Evolutionary conservation across 2,888 invertebrate species (phyloP).

Genomic region (Glyphotaelius pellucidus): DNA sequence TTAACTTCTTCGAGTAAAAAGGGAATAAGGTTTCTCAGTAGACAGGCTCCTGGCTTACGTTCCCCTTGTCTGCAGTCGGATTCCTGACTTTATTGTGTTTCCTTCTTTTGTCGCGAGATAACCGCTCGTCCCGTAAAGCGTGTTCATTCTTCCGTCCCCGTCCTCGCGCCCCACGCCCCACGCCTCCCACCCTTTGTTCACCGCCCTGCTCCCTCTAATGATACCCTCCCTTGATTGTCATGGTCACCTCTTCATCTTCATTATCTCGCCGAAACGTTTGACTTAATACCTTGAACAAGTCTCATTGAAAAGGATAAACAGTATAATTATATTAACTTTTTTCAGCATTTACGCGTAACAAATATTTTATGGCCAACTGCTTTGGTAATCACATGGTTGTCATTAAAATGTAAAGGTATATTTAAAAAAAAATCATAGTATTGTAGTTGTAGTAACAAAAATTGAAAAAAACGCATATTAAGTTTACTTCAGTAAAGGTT

Average conservation of each 20-base stretch:
- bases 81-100: slow-evolving; percentile 62
- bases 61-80: slow-evolving; percentile 56
- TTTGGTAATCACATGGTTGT: not conserved
- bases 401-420: not conserved
- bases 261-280: not conserved
- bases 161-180: not conserved
- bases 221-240: slow-evolving; percentile 2
- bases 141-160: not conserved
- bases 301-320: not conserved
- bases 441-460: too few species aligned
- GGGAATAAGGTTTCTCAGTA: slow-evolving; percentile 62
- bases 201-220: slow-evolving; percentile 33
- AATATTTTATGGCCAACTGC: not conserved
- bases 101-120: slow-evolving; percentile 58
- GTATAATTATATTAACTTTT: not conserved
- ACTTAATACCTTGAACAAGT: not conserved
- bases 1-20: slow-evolving; percentile 65
- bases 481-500: too few species aligned
- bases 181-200: slow-evolving; percentile 35
- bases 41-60: slow-evolving; percentile 58
- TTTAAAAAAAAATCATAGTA: too few species aligned
- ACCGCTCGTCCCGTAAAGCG: slow-evolving; percentile 49
- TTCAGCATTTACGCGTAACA: not conserved
- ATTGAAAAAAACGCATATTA: too few species aligned
- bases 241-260: not conserved